Percentiles rank a stretch among this genome's conserved stretches.
These are phyloP conservation scores for Cyprinus carpio DNA, from an alignment of 2,113 vertebrate species.

Conservation along the genomic window DNA sequence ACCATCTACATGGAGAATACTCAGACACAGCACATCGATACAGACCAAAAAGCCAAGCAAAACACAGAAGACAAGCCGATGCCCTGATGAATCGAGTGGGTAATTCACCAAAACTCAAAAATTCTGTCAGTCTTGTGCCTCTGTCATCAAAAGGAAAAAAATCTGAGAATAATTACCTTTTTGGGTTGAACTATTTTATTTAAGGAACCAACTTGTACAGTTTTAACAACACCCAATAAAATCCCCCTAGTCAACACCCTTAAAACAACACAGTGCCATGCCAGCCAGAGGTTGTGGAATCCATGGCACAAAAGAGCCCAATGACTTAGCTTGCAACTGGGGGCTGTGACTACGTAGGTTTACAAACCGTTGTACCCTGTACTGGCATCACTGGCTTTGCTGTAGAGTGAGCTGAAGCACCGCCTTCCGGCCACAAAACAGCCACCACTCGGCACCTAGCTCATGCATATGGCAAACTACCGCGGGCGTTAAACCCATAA, in stretches of 20 bases:
- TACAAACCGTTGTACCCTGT: slow-evolving; percentile 1
- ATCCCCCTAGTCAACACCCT: not conserved
- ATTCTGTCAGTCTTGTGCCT: no score
- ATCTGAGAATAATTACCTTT: no score
- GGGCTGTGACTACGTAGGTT: not conserved
- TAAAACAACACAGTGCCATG: slow-evolving; percentile 9
- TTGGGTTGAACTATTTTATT: not conserved
- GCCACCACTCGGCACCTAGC: slow-evolving; percentile 43
- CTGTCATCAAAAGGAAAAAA: not conserved
- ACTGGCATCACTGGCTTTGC: slow-evolving; percentile 35
- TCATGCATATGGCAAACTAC: slow-evolving; percentile 53
- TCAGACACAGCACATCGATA: not conserved
- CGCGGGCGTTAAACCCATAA: slow-evolving; percentile 24
- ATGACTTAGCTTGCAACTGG: slow-evolving; percentile 48
- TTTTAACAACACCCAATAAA: not conserved
- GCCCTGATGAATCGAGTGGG: not conserved
- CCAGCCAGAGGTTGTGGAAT: slow-evolving; percentile 12
- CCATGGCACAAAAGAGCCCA: slow-evolving; percentile 41
- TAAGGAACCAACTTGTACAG: not conserved
- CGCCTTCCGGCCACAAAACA: slow-evolving; percentile 10
- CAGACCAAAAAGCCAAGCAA: not conserved
- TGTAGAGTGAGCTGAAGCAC: slow-evolving; percentile 35
- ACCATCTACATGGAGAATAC: not conserved
- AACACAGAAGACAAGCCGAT: not conserved
- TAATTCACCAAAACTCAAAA: no score